Conservation (phyloP, 1,140 invertebrate species). For the Cataglyphis hispanica region DNA sequence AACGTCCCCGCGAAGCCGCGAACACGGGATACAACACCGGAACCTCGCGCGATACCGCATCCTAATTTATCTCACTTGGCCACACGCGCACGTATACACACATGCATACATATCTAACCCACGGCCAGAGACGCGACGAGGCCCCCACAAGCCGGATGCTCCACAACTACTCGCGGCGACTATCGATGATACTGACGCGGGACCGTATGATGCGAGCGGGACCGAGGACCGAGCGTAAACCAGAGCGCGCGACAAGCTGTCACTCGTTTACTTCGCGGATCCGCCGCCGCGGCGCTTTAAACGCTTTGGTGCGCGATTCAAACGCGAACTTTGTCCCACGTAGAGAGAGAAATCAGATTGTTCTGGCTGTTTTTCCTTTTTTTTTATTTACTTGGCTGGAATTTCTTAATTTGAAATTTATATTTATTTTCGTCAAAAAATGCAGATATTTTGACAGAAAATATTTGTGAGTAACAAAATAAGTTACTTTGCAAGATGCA, state of each 20-base stretch:
- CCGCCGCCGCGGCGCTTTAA: conserved; percentile 10
- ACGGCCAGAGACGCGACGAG: too few relatives aligned
- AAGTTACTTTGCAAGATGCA: neutral
- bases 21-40: conserved; percentile 71
- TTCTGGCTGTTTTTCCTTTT: too few relatives aligned
- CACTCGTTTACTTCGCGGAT: conserved; percentile 27
- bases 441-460: too few relatives aligned
- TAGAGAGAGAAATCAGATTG: too few relatives aligned
- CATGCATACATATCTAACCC: too few relatives aligned
- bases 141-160: conserved; percentile 27
- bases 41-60: conserved; percentile 78
- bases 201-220: neutral
- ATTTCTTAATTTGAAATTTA: too few relatives aligned
- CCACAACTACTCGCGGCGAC: conserved; percentile 55
- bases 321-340: neutral
- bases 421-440: too few relatives aligned
- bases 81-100: too few relatives aligned
- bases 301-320: neutral
- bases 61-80: conserved; percentile 65
- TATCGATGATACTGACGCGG: conserved; percentile 61
- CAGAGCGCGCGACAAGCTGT: conserved; percentile 18
- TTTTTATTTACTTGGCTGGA: too few relatives aligned
- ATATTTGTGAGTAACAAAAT: too few relatives aligned
- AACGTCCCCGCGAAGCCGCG: conserved; percentile 71
- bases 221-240: neutral